phyloP scores from a whole-genome alignment of 2,797 vertebrate genomes.

The Takifugu rubripes region DNA sequence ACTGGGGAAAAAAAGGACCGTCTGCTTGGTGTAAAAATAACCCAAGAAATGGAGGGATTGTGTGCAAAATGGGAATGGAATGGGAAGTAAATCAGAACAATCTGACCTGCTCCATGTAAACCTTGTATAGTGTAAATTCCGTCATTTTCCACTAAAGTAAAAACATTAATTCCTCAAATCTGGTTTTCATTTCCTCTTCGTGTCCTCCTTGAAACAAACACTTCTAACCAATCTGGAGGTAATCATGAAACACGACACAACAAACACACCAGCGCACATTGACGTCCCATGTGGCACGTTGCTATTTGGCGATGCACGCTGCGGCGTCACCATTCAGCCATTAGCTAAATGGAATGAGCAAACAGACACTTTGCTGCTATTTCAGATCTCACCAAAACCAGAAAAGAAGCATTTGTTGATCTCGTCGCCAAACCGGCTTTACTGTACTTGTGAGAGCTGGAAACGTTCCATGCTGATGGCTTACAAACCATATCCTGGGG shows the following conservation, averaged over 20 bases:
- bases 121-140: neutral
- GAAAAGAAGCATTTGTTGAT: neutral
- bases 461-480: slow-evolving; percentile 2
- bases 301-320: no score
- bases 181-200: no score
- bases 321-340: neutral
- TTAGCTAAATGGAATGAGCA: neutral
- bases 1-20: slow-evolving; percentile 33
- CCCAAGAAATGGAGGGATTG: slow-evolving; percentile 2
- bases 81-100: slow-evolving; percentile 3
- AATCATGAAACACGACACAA: neutral
- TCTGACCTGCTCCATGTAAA: neutral
- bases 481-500: neutral
- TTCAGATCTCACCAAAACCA: slow-evolving; percentile 1
- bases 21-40: slow-evolving; percentile 40
- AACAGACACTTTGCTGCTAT: neutral
- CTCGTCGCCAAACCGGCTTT: neutral
- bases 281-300: no score
- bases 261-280: neutral
- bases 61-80: slow-evolving; percentile 12
- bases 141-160: no score
- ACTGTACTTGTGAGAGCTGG: neutral
- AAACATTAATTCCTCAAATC: no score
- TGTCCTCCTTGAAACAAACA: no score
- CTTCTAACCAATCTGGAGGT: no score